Percentiles rank a stretch among this genome's conserved stretches.
These are phyloP conservation scores for Acyrthosiphon pisum DNA, from an alignment of 1,140 invertebrate genomes.

Conservation along the genomic window DNA sequence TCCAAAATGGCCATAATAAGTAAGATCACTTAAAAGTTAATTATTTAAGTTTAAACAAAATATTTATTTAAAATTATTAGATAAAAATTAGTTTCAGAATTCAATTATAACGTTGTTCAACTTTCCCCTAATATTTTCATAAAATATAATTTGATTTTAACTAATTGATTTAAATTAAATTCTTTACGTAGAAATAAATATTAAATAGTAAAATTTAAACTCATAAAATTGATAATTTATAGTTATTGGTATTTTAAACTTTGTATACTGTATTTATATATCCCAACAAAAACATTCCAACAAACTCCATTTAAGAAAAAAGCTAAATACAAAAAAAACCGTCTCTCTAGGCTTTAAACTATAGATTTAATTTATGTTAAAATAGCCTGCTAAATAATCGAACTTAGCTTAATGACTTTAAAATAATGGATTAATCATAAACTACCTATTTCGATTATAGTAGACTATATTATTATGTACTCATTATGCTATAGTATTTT, in stretches of 20 bases:
- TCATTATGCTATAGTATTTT: no score
- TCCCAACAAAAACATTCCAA: no score
- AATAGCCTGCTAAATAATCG: no score
- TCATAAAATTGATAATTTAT: not conserved
- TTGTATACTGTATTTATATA: not conserved
- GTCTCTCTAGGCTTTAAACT: no score
- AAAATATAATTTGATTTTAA: not conserved
- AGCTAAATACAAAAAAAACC: no score
- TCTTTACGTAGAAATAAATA: not conserved
- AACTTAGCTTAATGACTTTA: no score
- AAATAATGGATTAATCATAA: no score
- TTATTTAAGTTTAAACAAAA: not conserved
- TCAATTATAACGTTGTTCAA: no score
- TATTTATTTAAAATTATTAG: not conserved
- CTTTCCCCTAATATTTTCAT: not conserved
- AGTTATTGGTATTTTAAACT: not conserved
- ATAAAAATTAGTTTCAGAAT: not conserved
- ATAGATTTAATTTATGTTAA: no score
- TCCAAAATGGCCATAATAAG: conserved; percentile 79
- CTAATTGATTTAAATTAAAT: not conserved
- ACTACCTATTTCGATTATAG: no score
- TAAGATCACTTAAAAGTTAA: conserved; percentile 66
- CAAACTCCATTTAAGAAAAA: no score
- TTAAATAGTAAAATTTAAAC: not conserved
- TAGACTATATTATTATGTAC: no score